These are phyloP conservation scores for Hipposideros larvatus DNA, from an alignment of 2,797 vertebrate species.

Conservation along the genomic window DNA sequence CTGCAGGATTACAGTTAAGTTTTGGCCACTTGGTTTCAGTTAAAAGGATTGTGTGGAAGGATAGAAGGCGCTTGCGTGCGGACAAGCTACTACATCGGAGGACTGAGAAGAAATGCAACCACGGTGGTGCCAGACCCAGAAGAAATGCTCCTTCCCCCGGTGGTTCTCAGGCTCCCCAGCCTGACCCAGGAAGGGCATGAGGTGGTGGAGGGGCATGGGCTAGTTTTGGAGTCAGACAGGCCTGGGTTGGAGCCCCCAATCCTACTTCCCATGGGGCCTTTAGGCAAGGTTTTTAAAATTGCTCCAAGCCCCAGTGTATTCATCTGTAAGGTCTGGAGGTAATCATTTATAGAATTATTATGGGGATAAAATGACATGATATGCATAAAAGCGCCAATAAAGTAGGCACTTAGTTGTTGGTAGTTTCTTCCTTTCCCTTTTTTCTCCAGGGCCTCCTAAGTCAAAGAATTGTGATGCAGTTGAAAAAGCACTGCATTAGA, in stretches of 20 bases:
- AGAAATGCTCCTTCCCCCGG: conserved; percentile 40
- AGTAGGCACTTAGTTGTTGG: background rate
- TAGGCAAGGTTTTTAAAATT: conserved; percentile 14
- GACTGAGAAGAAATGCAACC: conserved; percentile 39
- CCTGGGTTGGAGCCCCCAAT: background rate
- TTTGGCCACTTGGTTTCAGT: conserved; percentile 73
- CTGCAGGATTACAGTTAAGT: conserved; percentile 74
- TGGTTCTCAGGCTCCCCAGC: conserved; percentile 59
- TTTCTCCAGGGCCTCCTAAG: background rate
- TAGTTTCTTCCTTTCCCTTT: background rate
- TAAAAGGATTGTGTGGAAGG: conserved; percentile 69
- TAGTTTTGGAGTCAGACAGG: background rate
- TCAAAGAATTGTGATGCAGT: background rate
- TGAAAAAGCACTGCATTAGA: conserved; percentile 31
- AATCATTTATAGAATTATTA: background rate
- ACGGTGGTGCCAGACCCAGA: conserved; percentile 21
- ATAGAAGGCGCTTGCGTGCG: conserved; percentile 68
- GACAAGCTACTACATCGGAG: background rate
- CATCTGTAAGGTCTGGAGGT: background rate
- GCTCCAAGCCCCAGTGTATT: background rate
- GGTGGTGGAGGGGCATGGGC: background rate
- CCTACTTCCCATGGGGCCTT: background rate
- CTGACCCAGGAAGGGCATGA: conserved; percentile 37
- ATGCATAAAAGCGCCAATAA: background rate
- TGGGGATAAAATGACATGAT: background rate